These are phyloP conservation scores for Emydocephalus ijimae DNA, from an alignment of 2,113 vertebrate species.

Conservation along the genomic window DNA sequence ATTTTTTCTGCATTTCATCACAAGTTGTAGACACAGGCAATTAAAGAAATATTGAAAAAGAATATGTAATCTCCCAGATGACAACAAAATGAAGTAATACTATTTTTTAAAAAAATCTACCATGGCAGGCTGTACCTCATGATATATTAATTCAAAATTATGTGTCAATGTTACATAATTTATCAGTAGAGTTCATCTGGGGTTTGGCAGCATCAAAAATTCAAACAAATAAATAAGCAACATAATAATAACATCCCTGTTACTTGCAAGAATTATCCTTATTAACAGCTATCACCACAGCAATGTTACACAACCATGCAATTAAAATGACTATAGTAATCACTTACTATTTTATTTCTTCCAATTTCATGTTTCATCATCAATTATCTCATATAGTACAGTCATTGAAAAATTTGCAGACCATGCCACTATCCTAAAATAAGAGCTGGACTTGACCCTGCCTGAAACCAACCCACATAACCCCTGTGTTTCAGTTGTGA, in stretches of 20 bases:
- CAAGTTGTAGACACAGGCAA: neutral
- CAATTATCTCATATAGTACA: neutral
- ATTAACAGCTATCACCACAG: neutral
- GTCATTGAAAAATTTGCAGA: neutral
- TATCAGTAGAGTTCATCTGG: neutral
- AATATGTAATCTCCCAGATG: neutral
- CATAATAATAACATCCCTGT: neutral
- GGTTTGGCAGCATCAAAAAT: neutral
- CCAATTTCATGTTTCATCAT: neutral
- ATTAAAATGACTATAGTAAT: neutral
- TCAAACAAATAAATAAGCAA: neutral
- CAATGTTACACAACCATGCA: neutral
- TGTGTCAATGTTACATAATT: neutral
- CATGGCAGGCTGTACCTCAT: neutral
- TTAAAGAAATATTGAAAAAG: neutral
- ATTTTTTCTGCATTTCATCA: neutral
- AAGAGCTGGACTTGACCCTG: neutral
- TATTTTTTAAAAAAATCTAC: neutral
- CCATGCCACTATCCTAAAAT: neutral
- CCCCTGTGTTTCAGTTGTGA: neutral
- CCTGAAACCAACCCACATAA: neutral
- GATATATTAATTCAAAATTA: neutral
- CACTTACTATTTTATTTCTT: neutral
- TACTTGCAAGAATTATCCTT: neutral
- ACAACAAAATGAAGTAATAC: neutral